Percentiles rank a stretch among this genome's conserved stretches.
phyloP scores from a whole-genome alignment of 1,140 invertebrate genomes.

The Pararge aegeria region DNA sequence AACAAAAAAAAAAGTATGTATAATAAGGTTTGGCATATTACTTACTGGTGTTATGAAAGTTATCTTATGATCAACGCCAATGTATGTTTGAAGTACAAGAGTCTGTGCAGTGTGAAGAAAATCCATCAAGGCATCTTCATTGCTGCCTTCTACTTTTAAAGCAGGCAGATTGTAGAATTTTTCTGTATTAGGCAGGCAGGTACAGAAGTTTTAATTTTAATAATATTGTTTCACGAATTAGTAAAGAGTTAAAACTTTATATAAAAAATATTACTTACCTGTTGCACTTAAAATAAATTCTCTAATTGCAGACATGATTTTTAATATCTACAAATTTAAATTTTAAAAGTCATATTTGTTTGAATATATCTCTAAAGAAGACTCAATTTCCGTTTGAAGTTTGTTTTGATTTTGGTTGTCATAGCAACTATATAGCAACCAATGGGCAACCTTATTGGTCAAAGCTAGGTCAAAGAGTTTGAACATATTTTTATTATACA shows the following conservation, averaged over 20 bases:
- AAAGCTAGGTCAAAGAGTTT: no score
- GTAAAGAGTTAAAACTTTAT: no score
- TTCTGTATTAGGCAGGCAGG: conserved; percentile 48
- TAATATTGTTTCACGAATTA: no score
- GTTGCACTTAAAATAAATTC: conserved; percentile 44
- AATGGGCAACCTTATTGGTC: no score
- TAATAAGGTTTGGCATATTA: background rate
- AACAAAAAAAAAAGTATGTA: no score
- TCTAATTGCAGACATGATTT: conserved; percentile 33
- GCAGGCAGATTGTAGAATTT: conserved; percentile 42
- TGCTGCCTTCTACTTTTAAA: conserved; percentile 39
- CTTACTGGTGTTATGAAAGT: conserved; percentile 48
- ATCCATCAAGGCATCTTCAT: conserved; percentile 49
- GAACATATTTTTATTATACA: no score
- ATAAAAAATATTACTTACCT: conserved; percentile 33
- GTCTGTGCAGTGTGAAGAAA: conserved; percentile 61
- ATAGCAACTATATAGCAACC: no score
- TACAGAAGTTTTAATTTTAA: no score
- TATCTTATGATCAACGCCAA: conserved; percentile 36
- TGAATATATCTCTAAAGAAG: no score
- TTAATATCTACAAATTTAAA: background rate
- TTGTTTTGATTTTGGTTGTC: no score
- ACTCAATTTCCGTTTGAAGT: no score
- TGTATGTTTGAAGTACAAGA: conserved; percentile 49
- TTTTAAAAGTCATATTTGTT: no score